These are phyloP conservation scores for Stramonita haemastoma DNA, from an alignment of 2,888 invertebrate genomes.

Conservation along the genomic window DNA sequence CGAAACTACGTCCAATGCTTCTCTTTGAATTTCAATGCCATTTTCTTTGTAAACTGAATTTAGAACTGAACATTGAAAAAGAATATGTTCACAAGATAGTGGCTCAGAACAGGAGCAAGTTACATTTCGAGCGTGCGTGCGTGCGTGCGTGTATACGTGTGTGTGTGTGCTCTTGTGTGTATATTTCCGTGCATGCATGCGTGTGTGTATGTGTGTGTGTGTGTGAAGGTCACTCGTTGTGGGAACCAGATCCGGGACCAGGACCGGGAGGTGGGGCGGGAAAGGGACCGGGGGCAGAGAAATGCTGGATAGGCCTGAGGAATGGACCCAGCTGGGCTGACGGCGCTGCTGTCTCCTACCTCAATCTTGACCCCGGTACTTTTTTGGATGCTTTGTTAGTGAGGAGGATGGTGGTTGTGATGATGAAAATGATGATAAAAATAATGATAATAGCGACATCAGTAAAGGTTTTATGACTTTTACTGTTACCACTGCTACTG, in stretches of 20 bases:
- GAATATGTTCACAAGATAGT: too few relatives aligned
- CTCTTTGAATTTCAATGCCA: too few relatives aligned
- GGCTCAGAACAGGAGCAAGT: too few relatives aligned
- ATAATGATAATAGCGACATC: too few relatives aligned
- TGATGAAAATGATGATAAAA: too few relatives aligned
- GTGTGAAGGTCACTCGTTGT: not conserved
- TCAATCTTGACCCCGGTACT: not conserved
- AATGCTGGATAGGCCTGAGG: not conserved
- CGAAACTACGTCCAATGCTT: too few relatives aligned
- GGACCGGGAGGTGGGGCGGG: too few relatives aligned
- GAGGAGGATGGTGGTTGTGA: not conserved
- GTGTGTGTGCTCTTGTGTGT: not conserved
- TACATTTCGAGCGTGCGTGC: too few relatives aligned
- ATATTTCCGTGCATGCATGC: not conserved
- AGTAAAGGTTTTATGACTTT: too few relatives aligned
- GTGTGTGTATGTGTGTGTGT: not conserved
- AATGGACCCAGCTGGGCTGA: not conserved
- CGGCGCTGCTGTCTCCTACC: not conserved
- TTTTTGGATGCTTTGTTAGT: not conserved
- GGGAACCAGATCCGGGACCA: not conserved
- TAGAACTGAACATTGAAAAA: too few relatives aligned
- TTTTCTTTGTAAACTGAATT: too few relatives aligned
- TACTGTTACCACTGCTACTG: too few relatives aligned
- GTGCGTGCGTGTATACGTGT: not conserved
- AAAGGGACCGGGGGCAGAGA: not conserved